Base-by-base conservation (phyloP, 2,797 vertebrate species). In the Sibirionetta formosa region DNA sequence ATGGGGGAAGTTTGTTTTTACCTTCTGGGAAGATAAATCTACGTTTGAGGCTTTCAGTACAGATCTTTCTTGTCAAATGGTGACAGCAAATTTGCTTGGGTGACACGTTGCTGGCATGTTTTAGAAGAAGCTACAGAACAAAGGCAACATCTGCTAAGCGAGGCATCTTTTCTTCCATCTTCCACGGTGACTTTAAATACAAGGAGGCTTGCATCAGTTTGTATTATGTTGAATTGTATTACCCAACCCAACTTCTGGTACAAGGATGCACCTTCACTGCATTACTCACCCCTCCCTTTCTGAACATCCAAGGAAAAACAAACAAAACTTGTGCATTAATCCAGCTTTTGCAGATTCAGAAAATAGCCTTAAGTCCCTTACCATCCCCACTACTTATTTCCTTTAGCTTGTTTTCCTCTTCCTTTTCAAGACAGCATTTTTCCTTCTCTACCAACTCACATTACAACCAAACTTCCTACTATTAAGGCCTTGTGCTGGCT, bases 131-230 rank as follows among this genome's bases (percentile, higher is more conserved):
- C 20, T 36, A 56, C 35, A 56, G 27, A 63, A 33, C 19, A 70
- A 73, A 83, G 33, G 50, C 1, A 0, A 63, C 1, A 0, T 0
- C 46, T 48, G 23, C 14, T 20, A 42, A 77, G 5, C 5, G 9
- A 2, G 13, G 24, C 4, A 85, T 69, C 56, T 50, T 64, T 64
- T 23, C 77, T 38, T 51, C 33, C 36, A 63, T 22, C 12, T 79
- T 58, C 64, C 18, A 73, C 36, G 29, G 48, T 4, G 11, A 77
- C 36, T 77, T 71, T 26, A 54, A 87, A 80, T 16, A 63, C 0
- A 51, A 17, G 19, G n/a, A 40, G 35, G 51, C 18, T 48, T 33
- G 19, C 20, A 38, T n/a, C 14, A 50, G 11, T 50, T 69, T 23
- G 4, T 6, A 20, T 26, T 19, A 35, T 3, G 29, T 9, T 22